A percentile compares a stretch with the other conserved stretches of the same genome.
Conservation (phyloP, 2,888 invertebrate genomes). For the Phaedon cochleariae region DNA sequence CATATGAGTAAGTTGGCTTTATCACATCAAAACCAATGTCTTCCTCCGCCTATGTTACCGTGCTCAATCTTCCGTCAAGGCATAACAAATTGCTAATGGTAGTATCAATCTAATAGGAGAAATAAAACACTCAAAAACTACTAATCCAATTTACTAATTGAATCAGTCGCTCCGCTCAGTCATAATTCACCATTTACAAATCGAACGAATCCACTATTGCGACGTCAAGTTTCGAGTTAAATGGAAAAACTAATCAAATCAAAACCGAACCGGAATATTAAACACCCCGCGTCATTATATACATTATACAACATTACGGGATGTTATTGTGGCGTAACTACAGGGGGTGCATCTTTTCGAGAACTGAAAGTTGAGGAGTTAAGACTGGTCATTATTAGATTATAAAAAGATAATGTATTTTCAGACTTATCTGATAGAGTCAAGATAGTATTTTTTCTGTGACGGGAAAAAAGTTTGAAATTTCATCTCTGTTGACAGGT, state of each 20-base stretch:
- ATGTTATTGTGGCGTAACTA: not conserved
- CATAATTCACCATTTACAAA: conserved; percentile 20
- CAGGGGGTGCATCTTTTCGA: no score
- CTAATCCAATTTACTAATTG: conserved; percentile 17
- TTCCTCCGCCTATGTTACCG: not conserved
- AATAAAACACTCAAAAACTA: not conserved
- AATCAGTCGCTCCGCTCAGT: not conserved
- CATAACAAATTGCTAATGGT: not conserved
- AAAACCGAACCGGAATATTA: conserved; percentile 18
- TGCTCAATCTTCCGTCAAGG: not conserved
- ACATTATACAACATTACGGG: not conserved
- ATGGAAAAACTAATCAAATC: conserved; percentile 44
- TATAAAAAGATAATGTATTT: no score
- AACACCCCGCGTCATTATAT: not conserved
- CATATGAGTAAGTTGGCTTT: no score
- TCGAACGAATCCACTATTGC: conserved; percentile 26
- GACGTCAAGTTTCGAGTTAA: conserved; percentile 23
- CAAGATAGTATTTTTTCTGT: no score
- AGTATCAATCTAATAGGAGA: not conserved
- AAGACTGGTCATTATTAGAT: no score
- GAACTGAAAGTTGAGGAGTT: no score
- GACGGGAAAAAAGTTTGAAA: no score
- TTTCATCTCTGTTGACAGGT: no score
- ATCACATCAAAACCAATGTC: no score
- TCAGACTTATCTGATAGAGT: no score